A percentile compares a stretch with the other conserved stretches of the same genome.
Conservation (phyloP, 2,113 vertebrate genomes). For the Tragelaphus imberbis region DNA sequence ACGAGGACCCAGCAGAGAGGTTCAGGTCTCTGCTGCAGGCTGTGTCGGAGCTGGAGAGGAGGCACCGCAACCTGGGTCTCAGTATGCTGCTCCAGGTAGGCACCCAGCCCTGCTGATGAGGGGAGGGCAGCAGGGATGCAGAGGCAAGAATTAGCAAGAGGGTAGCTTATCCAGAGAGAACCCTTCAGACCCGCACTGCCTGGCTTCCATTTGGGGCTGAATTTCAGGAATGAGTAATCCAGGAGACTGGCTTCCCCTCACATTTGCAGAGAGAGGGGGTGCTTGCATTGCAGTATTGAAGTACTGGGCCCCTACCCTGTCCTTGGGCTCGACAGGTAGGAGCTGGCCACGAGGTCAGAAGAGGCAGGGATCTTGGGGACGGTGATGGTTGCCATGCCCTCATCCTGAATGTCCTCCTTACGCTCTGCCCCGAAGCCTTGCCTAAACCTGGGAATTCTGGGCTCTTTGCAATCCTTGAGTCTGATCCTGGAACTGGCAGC, state of each 20-base stretch:
- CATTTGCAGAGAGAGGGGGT: neutral
- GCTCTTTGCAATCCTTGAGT: neutral
- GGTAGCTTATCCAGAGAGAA: no score
- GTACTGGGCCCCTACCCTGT: neutral
- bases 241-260: neutral
- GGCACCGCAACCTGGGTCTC: constrained; percentile 59
- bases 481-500: neutral
- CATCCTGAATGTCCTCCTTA: neutral
- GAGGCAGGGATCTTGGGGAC: neutral
- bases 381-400: neutral
- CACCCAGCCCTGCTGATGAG: neutral
- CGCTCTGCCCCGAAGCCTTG: neutral
- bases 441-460: neutral
- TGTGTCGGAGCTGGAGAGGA: constrained; percentile 55
- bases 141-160: neutral
- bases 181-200: neutral
- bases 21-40: constrained; percentile 62
- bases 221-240: neutral
- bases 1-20: neutral
- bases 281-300: neutral
- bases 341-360: neutral
- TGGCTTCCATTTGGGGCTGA: neutral
- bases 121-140: neutral
- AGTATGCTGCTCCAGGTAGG: constrained; percentile 69
- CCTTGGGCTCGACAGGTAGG: neutral